Percentiles rank a stretch among this genome's conserved stretches.
These are phyloP conservation scores for Anolis apletophallus DNA, from an alignment of 2,797 vertebrate genomes.

Conservation along the genomic window DNA sequence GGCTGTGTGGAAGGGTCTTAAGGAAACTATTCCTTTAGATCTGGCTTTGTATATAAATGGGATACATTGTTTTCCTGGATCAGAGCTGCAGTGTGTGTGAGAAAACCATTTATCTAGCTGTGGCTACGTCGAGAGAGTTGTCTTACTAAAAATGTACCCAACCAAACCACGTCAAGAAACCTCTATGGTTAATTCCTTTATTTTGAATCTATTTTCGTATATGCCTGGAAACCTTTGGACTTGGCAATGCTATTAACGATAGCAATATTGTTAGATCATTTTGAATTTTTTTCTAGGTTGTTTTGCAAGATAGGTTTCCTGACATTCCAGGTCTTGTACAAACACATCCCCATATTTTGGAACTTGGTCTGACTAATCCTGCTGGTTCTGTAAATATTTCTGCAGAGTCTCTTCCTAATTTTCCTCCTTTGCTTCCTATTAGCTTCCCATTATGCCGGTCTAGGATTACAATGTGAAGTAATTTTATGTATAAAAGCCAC, in stretches of 20 bases:
- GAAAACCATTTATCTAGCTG: slow-evolving; percentile 7
- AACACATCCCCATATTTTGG: slow-evolving; percentile 43
- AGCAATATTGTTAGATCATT: slow-evolving; percentile 26
- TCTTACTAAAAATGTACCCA: not conserved
- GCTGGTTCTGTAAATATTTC: slow-evolving; percentile 22
- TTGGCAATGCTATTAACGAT: slow-evolving; percentile 1
- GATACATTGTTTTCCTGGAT: slow-evolving; percentile 20
- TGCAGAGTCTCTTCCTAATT: not conserved
- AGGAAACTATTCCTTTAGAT: slow-evolving; percentile 5
- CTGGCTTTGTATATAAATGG: not conserved
- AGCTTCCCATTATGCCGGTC: not conserved
- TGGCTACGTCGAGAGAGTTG: not conserved
- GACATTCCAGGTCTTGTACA: slow-evolving; percentile 45
- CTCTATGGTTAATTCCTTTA: not conserved
- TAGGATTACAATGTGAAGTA: not conserved
- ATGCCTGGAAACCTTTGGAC: not conserved
- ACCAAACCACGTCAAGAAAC: not conserved
- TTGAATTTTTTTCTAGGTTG: slow-evolving; percentile 49
- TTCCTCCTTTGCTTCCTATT: not conserved
- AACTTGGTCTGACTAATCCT: slow-evolving; percentile 32
- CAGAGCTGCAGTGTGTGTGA: not conserved
- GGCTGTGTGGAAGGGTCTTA: no score
- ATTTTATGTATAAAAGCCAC: not conserved
- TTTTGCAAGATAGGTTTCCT: slow-evolving; percentile 39
- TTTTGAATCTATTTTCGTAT: slow-evolving; percentile 7